phyloP scores from a whole-genome alignment of 2,888 invertebrate genomes.

The Xanthia togata region DNA sequence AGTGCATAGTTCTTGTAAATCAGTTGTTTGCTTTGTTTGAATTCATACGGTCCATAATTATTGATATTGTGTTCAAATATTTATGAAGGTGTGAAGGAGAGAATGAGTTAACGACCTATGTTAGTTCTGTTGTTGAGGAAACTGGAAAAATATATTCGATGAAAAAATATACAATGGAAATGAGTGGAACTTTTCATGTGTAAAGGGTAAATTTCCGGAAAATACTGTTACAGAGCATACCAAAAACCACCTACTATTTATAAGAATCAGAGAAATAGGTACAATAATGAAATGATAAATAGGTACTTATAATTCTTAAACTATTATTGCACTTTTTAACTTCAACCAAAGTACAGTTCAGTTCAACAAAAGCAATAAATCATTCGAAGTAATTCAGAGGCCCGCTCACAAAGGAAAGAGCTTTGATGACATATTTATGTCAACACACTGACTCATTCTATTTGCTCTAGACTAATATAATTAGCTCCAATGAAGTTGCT shows the following conservation, averaged over 20 bases:
- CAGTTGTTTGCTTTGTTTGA: conserved; percentile 52
- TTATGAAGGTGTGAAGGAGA: conserved; percentile 19
- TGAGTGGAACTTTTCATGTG: not conserved
- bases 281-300: not conserved
- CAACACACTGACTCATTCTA: conserved; percentile 28
- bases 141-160: not conserved
- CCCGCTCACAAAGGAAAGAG: conserved; percentile 40
- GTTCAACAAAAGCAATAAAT: conserved; percentile 40
- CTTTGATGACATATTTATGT: conserved; percentile 55
- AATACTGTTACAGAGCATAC: not conserved
- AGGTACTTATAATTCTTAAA: not conserved
- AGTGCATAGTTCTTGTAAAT: conserved; percentile 67
- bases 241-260: not conserved
- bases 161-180: not conserved
- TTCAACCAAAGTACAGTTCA: conserved; percentile 4
- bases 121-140: not conserved
- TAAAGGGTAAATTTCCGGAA: not conserved
- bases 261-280: not conserved
- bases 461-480: conserved; percentile 40
- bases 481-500: conserved; percentile 39
- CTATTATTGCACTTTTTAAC: not conserved
- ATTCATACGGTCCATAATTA: conserved; percentile 41
- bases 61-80: conserved; percentile 41
- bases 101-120: conserved; percentile 15
- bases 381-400: conserved; percentile 28